Conservation (phyloP, 2,888 invertebrate species). For the Xylota sylvarum region DNA sequence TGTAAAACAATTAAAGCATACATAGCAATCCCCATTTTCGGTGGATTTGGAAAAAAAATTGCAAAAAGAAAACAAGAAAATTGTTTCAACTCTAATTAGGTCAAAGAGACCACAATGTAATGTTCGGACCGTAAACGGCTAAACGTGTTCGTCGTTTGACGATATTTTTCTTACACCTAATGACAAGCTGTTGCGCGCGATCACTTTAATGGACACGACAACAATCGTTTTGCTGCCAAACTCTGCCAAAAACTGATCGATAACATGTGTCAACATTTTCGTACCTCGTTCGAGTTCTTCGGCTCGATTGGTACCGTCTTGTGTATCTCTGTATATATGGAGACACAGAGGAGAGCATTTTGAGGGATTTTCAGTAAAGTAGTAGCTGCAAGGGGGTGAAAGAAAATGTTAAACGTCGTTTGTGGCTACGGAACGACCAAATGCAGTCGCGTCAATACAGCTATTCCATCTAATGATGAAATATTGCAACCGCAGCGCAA, state of each 20-base stretch:
- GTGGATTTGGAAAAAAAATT: too few relatives aligned
- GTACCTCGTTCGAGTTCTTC: conserved; percentile 35
- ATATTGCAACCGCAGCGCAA: conserved; percentile 73
- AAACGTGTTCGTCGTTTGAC: conserved; percentile 57
- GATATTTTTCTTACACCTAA: conserved; percentile 76
- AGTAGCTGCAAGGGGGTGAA: not conserved
- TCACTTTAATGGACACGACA: conserved; percentile 75
- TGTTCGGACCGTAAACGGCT: conserved; percentile 52
- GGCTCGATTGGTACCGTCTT: conserved; percentile 2
- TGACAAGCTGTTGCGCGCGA: conserved; percentile 72
- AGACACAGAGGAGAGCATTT: too few relatives aligned
- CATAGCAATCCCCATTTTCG: conserved; percentile 43
- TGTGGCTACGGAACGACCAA: conserved; percentile 31
- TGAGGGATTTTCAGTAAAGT: not conserved
- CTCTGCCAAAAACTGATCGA: conserved; percentile 76
- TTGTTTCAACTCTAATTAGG: conserved; percentile 64
- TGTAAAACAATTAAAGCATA: conserved; percentile 71
- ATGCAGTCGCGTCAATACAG: conserved; percentile 53
- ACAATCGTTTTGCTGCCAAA: conserved; percentile 75
- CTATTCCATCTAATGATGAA: conserved; percentile 73
- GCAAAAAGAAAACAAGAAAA: conserved; percentile 6
- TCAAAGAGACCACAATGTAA: conserved; percentile 63
- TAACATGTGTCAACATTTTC: conserved; percentile 77
- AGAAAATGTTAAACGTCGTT: conserved; percentile 59
- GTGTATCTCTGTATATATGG: not conserved